phyloP scores from a whole-genome alignment of 2,888 invertebrate genomes.

The Andrena dorsata region DNA sequence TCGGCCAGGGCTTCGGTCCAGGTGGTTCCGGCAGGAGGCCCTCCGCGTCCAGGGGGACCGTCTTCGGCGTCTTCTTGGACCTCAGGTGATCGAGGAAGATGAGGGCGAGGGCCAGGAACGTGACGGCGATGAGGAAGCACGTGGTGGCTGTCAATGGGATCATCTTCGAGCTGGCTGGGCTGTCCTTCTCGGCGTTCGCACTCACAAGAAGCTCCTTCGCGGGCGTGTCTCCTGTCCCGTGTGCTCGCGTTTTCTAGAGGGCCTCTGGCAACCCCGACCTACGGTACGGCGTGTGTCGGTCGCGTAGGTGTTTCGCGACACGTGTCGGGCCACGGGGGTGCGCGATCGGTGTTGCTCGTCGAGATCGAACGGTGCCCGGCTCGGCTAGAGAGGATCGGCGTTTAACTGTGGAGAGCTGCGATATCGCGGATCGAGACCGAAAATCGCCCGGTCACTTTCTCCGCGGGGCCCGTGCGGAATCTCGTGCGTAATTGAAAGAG shows the following conservation, averaged over 20 bases:
- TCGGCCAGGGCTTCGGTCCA: conserved; percentile 86
- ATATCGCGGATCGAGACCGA: conserved; percentile 6
- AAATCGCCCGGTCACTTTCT: conserved; percentile 42
- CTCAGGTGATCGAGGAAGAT: conserved; percentile 75
- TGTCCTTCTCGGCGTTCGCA: neutral
- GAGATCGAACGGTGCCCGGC: too few species aligned
- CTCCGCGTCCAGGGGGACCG: conserved; percentile 62
- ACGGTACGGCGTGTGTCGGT: conserved; percentile 15
- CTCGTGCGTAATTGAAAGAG: conserved; percentile 1
- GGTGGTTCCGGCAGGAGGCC: conserved; percentile 84
- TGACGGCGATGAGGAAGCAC: conserved; percentile 74
- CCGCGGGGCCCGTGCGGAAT: neutral
- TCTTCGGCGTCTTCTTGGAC: conserved; percentile 57
- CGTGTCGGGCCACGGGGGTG: neutral
- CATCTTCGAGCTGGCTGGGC: conserved; percentile 34
- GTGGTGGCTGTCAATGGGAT: conserved; percentile 77
- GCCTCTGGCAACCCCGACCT: conserved; percentile 42
- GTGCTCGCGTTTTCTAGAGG: neutral
- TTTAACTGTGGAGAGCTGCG: neutral
- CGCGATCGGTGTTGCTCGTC: neutral
- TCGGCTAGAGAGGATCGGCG: neutral
- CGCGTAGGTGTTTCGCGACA: neutral
- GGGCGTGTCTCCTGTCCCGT: neutral
- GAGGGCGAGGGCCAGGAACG: conserved; percentile 71
- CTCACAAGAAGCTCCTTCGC: conserved; percentile 46